phyloP scores from a whole-genome alignment of 1,140 invertebrate genomes.

The Triops longicaudatus region DNA sequence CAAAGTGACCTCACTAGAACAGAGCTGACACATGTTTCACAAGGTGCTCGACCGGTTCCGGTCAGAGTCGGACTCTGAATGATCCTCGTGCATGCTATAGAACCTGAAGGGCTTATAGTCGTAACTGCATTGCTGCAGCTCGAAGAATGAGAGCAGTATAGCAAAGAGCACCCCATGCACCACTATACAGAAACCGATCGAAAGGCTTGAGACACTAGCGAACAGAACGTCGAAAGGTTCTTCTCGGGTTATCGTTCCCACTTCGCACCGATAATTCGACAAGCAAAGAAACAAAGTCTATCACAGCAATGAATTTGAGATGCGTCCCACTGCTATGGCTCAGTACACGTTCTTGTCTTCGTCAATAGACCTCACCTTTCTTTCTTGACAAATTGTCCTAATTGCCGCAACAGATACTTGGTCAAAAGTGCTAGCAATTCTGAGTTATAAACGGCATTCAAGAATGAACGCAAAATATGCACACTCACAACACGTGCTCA shows the following conservation, averaged over 20 bases:
- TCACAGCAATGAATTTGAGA: too few species aligned
- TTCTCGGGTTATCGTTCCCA: neutral
- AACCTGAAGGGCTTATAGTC: neutral
- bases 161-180: neutral
- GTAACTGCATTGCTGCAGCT: slow-evolving; percentile 5
- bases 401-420: neutral
- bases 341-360: too few species aligned
- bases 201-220: slow-evolving; percentile 1
- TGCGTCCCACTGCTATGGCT: too few species aligned
- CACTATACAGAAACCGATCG: neutral
- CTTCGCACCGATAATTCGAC: neutral
- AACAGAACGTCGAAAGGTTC: neutral
- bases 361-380: too few species aligned
- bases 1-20: neutral
- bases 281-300: neutral
- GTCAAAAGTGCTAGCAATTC: neutral
- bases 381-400: too few species aligned
- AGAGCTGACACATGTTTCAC: slow-evolving; percentile 2
- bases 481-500: neutral
- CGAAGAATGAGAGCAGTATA: neutral
- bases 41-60: neutral
- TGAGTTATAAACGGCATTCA: neutral
- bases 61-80: slow-evolving; percentile 4
- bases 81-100: slow-evolving; percentile 14
- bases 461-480: neutral